Base-by-base conservation (phyloP, 30 jellyfish, hydroid and myxozoan genomes). In the Haliclystus octoradiatus region DNA sequence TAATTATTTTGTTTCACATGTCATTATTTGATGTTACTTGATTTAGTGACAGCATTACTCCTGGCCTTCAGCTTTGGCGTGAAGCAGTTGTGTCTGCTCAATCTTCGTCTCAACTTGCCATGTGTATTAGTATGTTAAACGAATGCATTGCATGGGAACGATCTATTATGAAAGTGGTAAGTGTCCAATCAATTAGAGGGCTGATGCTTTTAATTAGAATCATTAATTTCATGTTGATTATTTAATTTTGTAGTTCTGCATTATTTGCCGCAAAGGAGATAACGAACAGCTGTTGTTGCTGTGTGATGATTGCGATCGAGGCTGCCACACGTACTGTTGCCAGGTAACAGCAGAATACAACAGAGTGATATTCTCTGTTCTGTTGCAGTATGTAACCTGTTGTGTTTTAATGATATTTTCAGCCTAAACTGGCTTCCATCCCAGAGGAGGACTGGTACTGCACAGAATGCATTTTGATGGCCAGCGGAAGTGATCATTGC, bases 391-490 rank as follows among this genome's bases (percentile, higher is more conserved):
- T 47, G 15, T 9, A n/a, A 9, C n/a, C n/a, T 47, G 60, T 47
- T 47, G 13, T 47, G 13, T 47, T 47, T 47, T 47, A n/a, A 47
- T 47, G 60, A 9, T 47, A 9, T 28, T 50, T 40, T 35, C 82
- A 88, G 97, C 97, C 97, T 1, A 80, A 75, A 52, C 84, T 88
- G 22, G 92, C 76, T 69, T 69, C 52, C 71, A 88, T 88, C 28
- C 97, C 97, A 0, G 97, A 88, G 23, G 97, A 93, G 4, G 97
- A 88, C 64, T 88, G 97, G 97, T 88, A 79, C 63, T 88, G 97
- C 52, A 89, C 77, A 52, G 97, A 88, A 26, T 88, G 97, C 69
- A 76, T 88, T 14, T 68, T 88, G 81, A 80, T 88, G 88, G 97
- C 97, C 12, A 71, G 94, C 25, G 97, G 97, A 1, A 88, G 97